Evolutionary conservation across 2,888 invertebrate genomes (phyloP), one percentile per base, ranked within the genome.

Genomic region (Agrochola circellaris): DNA sequence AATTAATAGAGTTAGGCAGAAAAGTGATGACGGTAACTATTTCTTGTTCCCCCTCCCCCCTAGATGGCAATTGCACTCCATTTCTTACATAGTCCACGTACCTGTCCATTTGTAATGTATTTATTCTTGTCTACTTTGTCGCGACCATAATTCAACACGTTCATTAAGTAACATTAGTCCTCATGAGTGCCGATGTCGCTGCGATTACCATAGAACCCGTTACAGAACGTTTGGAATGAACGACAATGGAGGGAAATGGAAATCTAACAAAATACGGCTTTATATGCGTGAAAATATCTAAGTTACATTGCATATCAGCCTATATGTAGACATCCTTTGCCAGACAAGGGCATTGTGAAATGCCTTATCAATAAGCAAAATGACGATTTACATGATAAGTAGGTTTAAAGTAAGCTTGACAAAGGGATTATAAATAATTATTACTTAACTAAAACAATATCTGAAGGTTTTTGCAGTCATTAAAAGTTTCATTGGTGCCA

Each of bases 141-240:
- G 75, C 79, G 82, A 77, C 85, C 81, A 90, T 90, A 89, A 90
- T 88, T 89, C 84, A 87, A 83, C 80, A 77, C 77, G 77, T 82
- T 83, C 84, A 87, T 87, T 90, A 87, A 86, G 81, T 73, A 74
- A 67, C 86, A 88, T 90, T 89, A 84, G 87, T 83, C 82, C 87
- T 85, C 84, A 83, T 73, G 81, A 75, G 72, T 66, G 48, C 72
- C 74, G 76, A 83, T 86, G 79, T 67, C 74, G 66, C 65, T 76
- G 65, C 75, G 80, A 80, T 78, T 75, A 84, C 79, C 73, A 77
- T 76, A 75, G 65, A 66, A 34, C 54, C 84, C 86, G 84, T 85
- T 86, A 79, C 79, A 82, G 82, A 84, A 77, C 69, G 60, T 56
- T 79, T 78, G 71, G 65, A 76, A 67, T 67, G 68, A 74, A 73